Evolutionary conservation across 2,113 vertebrate genomes (phyloP).

Genomic region (Oreochromis niloticus): DNA sequence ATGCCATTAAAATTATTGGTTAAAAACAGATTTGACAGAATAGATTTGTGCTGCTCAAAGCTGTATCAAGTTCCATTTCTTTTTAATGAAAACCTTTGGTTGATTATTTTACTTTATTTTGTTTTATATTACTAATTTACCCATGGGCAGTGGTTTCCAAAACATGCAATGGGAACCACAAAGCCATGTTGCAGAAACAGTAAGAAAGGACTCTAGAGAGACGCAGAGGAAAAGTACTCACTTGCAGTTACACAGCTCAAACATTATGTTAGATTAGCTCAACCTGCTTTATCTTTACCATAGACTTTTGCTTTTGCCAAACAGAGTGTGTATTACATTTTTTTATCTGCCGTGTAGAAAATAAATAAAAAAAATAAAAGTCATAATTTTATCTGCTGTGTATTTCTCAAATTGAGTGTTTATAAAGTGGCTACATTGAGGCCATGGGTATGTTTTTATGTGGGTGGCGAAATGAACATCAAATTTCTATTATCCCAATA

Average conservation of each 20-base stretch:
- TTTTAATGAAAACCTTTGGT: background rate
- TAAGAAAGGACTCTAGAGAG: background rate
- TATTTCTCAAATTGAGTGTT: background rate
- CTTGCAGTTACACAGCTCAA: background rate
- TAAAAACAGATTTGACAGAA: background rate
- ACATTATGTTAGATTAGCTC: background rate
- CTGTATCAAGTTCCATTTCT: background rate
- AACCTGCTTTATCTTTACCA: background rate
- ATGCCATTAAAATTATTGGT: slow-evolving; percentile 8
- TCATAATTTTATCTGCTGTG: background rate
- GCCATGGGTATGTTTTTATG: background rate
- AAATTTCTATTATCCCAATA: slow-evolving; percentile 3
- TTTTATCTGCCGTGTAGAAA: background rate
- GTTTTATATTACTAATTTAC: background rate
- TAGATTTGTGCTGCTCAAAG: background rate
- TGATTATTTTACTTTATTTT: background rate
- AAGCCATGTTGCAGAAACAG: background rate
- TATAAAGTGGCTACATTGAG: background rate
- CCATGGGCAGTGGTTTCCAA: background rate
- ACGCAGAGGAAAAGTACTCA: background rate
- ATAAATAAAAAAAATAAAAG: background rate
- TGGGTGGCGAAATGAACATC: background rate
- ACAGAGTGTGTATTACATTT: background rate
- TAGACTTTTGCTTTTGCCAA: background rate
- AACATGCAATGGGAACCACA: background rate